Base-by-base conservation (phyloP, 1,140 invertebrate genomes). In the Popillia japonica region DNA sequence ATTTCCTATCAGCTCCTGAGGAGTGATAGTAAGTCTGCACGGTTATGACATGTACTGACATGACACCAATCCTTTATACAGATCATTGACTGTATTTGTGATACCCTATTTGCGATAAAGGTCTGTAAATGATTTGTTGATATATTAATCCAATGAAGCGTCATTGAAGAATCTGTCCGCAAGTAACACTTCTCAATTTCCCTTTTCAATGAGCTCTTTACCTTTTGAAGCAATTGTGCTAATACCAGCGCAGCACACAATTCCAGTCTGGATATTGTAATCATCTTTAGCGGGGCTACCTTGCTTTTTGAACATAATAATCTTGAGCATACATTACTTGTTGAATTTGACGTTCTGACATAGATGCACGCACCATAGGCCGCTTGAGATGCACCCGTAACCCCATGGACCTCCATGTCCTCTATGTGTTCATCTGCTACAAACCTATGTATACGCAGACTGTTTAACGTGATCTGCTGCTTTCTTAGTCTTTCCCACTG, bases 241-340 rank as follows among this genome's bases (percentile, higher is more conserved):
- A 82, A 22, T 14, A 83, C 3, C 0, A 82, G 8, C 6, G 81
- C 83, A 34, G 23, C 80, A 23, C 61, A 77, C 23, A 84, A 77
- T 81, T 83, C 81, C 40, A 83, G 40, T 40, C 80, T 22, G 8
- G 82, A 81, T 11, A 85, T 76, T 0, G 87, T 82, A 11, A 1
- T 84, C 73, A 20, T 76, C 77, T 79, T 85, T 84, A 6, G 85
- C 23, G 17, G 87, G 86, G 86, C 81, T 0, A 88, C 84, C 75
- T 82, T 80, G 34, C 17, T 68, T 68, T 68, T 68, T 22, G 64
- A 20, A 68, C 64, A 68, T 22, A 68, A 27, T 68, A 68, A 79
- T 23, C 40, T 20, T 20, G 34, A 20, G 7, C 27, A 40, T 6
- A 41, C 73, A 17, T 42, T 11, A 3, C 40, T 27, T 20, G 22